Conservation (phyloP, 2,888 invertebrate genomes). For the Cosmia pyralina region DNA sequence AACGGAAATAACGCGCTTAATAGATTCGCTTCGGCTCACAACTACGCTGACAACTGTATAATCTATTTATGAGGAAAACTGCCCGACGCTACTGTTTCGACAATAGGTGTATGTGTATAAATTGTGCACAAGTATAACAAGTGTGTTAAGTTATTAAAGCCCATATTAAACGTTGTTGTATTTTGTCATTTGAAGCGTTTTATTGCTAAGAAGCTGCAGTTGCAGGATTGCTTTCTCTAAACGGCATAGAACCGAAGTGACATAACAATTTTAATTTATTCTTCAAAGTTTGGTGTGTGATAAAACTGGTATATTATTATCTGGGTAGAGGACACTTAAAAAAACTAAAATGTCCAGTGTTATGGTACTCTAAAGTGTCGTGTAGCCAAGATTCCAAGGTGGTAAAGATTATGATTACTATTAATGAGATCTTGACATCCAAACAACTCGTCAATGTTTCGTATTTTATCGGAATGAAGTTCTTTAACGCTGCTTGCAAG, state of each 20-base stretch:
- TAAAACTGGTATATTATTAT: background rate
- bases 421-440: too few species aligned
- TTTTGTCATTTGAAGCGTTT: background rate
- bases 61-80: conserved; percentile 89
- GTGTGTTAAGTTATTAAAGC: conserved; percentile 17
- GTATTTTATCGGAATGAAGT: too few species aligned
- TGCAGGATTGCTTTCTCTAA: background rate
- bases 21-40: conserved; percentile 88
- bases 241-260: too few species aligned
- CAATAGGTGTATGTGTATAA: conserved; percentile 16
- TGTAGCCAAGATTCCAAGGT: too few species aligned
- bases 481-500: too few species aligned
- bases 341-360: too few species aligned
- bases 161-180: background rate
- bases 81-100: conserved; percentile 68
- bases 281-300: too few species aligned
- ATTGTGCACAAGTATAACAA: conserved; percentile 12
- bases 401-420: too few species aligned
- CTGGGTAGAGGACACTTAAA: too few species aligned
- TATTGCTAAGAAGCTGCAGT: background rate
- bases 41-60: conserved; percentile 87
- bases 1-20: conserved; percentile 89
- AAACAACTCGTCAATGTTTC: too few species aligned
- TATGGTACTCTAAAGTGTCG: too few species aligned
- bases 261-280: background rate